A percentile compares a stretch with the other conserved stretches of the same genome.
Conservation (phyloP, 2,888 invertebrate species). For the Cephus runcator region DNA sequence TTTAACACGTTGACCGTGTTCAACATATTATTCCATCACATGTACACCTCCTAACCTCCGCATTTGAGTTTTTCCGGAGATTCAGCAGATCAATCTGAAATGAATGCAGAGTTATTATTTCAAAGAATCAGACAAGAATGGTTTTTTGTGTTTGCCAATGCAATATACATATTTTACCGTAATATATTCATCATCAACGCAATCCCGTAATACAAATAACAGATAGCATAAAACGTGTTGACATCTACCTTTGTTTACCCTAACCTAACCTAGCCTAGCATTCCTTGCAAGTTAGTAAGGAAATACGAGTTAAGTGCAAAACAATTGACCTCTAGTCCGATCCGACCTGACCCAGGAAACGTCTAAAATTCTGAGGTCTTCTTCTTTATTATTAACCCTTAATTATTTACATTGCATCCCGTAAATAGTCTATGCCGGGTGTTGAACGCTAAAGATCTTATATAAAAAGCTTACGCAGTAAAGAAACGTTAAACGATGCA, state of each 20-base stretch:
- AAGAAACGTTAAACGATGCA: conserved; percentile 30
- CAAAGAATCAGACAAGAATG: not conserved
- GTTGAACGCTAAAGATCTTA: conserved; percentile 39
- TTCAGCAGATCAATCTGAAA: not conserved
- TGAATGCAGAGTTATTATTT: not conserved
- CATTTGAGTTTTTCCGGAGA: not conserved
- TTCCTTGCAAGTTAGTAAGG: not conserved
- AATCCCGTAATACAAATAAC: not conserved
- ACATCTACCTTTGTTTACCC: not conserved
- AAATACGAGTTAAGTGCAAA: not conserved
- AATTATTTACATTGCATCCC: conserved; percentile 54
- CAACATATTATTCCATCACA: not conserved
- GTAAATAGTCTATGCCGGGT: conserved; percentile 38
- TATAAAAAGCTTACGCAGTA: conserved; percentile 38
- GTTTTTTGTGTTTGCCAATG: not conserved
- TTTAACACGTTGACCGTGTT: not conserved
- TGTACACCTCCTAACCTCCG: not conserved
- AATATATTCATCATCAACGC: not conserved
- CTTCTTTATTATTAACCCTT: conserved; percentile 53
- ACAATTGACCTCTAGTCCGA: not conserved
- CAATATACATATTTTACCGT: not conserved
- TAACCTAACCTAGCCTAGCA: not conserved
- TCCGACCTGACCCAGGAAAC: conserved; percentile 22
- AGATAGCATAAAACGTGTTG: not conserved
- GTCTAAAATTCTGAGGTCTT: conserved; percentile 25